phyloP scores from a whole-genome alignment of 1,140 invertebrate genomes.

The Drosophila tani region DNA sequence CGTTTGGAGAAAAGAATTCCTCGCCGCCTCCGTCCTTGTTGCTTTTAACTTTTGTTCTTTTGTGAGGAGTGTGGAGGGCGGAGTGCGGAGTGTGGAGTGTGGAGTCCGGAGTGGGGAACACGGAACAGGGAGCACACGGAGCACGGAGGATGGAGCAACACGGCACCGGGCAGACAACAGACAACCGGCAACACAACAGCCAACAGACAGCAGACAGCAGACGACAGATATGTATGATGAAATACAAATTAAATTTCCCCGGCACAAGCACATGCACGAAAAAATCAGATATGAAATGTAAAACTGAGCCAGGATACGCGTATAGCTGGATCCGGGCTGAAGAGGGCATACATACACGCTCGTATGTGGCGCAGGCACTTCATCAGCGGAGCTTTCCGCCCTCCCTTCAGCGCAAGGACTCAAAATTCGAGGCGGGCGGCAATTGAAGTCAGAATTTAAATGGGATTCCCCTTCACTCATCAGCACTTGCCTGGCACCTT shows the following conservation, averaged over 20 bases:
- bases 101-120: conserved; percentile 11
- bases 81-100: conserved; percentile 16
- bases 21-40: neutral
- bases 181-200: neutral
- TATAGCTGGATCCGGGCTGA: conserved; percentile 3
- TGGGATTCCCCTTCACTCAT: conserved; percentile 42
- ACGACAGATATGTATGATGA: conserved; percentile 72
- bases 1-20: conserved; percentile 57
- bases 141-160: conserved; percentile 12
- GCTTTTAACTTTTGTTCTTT: conserved; percentile 58
- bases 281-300: conserved; percentile 82
- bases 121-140: conserved; percentile 3
- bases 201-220: conserved; percentile 26
- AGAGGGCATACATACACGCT: neutral
- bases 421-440: conserved; percentile 50
- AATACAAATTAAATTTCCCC: conserved; percentile 82
- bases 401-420: conserved; percentile 15
- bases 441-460: conserved; percentile 75
- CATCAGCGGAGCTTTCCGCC: conserved; percentile 27
- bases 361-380: conserved; percentile 8
- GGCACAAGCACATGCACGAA: conserved; percentile 46
- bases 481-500: conserved; percentile 34
- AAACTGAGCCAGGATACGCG: conserved; percentile 54
- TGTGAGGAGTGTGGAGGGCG: conserved; percentile 8
- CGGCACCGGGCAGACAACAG: neutral